A percentile compares a stretch with the other conserved stretches of the same genome.
These are phyloP conservation scores for Cremastobaeus sp. DNA, from an alignment of 2,888 invertebrate genomes.

Conservation along the genomic window DNA sequence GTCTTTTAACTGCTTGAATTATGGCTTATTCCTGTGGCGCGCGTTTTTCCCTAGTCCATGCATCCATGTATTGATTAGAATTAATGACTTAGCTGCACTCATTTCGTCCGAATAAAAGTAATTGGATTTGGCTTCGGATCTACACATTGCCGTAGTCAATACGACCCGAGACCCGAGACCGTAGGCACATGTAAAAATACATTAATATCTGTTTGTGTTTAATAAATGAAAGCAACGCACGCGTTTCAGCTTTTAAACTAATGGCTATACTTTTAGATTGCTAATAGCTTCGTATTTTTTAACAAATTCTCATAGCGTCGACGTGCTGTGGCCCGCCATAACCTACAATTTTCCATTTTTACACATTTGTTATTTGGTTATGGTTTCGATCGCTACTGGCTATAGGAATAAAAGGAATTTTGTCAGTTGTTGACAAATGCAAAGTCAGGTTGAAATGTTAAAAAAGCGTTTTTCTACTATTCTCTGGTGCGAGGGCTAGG, in stretches of 20 bases:
- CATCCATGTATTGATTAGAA: constrained; percentile 77
- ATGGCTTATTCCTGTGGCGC: constrained; percentile 76
- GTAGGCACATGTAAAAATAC: constrained; percentile 76
- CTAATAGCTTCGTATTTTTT: constrained; percentile 72
- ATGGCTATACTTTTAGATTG: constrained; percentile 76
- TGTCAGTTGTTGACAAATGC: too few relatives aligned
- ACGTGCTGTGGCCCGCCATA: constrained; percentile 20
- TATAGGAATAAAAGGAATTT: too few relatives aligned
- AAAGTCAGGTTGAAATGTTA: too few relatives aligned
- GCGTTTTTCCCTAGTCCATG: constrained; percentile 58
- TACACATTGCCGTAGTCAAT: constrained; percentile 62
- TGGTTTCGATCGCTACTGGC: too few relatives aligned
- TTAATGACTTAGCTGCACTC: constrained; percentile 79
- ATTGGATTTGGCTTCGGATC: constrained; percentile 78
- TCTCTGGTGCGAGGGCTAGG: background rate
- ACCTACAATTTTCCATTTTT: constrained; percentile 32
- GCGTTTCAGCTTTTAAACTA: constrained; percentile 75
- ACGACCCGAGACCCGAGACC: constrained; percentile 59
- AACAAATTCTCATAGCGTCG: constrained; percentile 54
- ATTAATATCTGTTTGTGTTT: constrained; percentile 79
- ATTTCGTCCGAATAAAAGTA: constrained; percentile 79
- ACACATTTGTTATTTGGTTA: constrained; percentile 36
- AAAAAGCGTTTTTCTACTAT: too few relatives aligned
- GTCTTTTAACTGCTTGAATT: constrained; percentile 78
- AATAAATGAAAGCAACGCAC: constrained; percentile 77